A percentile compares a stretch with the other conserved stretches of the same genome.
Evolutionary conservation across 92 coral and sea anemone species (phyloP).

Genomic region (Epizoanthus illoricatus): DNA sequence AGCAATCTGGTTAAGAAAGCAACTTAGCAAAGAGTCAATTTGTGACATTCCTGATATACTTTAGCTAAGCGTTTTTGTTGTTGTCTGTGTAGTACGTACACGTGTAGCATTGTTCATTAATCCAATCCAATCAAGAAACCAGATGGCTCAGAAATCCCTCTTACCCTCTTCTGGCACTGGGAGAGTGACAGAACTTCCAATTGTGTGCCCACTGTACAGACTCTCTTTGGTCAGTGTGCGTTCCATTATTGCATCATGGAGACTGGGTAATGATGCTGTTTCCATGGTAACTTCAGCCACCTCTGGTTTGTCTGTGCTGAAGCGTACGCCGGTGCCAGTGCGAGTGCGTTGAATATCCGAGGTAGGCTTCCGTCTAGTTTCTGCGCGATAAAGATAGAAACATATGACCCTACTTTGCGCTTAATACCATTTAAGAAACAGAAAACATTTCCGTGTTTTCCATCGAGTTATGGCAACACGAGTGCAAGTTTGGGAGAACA

Average conservation of each 20-base stretch:
- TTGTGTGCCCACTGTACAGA: conserved; percentile 71
- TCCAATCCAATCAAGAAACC: background rate
- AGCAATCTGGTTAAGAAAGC: too few relatives aligned
- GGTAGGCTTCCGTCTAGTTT: background rate
- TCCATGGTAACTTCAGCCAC: conserved; percentile 37
- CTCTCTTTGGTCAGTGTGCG: conserved; percentile 76
- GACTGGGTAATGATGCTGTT: conserved; percentile 34
- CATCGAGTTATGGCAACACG: background rate
- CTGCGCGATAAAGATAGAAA: background rate
- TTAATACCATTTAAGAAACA: too few relatives aligned
- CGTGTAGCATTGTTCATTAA: background rate
- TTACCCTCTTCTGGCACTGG: conserved; percentile 68
- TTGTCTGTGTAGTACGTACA: too few relatives aligned
- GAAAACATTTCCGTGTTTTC: background rate
- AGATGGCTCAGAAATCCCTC: background rate
- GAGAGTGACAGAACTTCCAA: conserved; percentile 72
- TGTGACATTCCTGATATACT: too few relatives aligned
- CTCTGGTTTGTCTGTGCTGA: conserved; percentile 54
- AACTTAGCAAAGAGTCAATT: too few relatives aligned
- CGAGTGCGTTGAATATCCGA: conserved; percentile 23
- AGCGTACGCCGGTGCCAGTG: conserved; percentile 81
- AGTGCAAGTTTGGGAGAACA: too few relatives aligned
- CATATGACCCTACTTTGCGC: background rate
- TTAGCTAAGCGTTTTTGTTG: too few relatives aligned
- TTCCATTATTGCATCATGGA: conserved; percentile 46